Conservation (phyloP, 1,140 invertebrate species). For the Nasonia giraulti region DNA sequence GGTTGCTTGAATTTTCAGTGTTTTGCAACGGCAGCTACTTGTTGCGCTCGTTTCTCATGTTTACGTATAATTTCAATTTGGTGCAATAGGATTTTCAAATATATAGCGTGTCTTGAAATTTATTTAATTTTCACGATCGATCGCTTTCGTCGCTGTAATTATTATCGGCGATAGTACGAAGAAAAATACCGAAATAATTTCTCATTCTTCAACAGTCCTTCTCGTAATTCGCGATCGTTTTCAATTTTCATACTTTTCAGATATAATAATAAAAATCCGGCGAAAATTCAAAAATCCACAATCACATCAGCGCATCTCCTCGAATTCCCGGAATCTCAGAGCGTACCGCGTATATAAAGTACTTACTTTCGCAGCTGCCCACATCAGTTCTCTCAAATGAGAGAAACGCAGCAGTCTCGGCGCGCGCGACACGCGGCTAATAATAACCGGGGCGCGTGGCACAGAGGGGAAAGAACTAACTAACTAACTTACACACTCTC, state of each 20-base stretch:
- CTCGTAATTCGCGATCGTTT: too few species aligned
- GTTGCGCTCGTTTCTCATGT: too few species aligned
- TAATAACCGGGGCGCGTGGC: constrained; percentile 43
- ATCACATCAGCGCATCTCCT: neutral
- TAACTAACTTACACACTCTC: neutral
- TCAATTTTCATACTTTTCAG: too few species aligned
- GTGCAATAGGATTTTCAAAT: neutral
- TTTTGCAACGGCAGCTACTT: too few species aligned
- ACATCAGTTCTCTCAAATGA: neutral
- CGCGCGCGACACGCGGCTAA: constrained; percentile 35
- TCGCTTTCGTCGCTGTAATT: neutral
- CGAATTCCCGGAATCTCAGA: neutral
- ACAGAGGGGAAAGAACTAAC: constrained; percentile 28
- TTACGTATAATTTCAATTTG: neutral
- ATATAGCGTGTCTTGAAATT: too few species aligned
- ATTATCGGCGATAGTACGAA: too few species aligned
- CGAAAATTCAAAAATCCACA: neutral
- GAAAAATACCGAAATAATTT: too few species aligned
- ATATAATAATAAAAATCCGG: neutral
- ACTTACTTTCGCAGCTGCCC: constrained; percentile 17
- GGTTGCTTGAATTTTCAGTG: too few species aligned
- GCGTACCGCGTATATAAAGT: neutral
- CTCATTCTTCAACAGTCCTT: too few species aligned
- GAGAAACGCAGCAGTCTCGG: neutral
- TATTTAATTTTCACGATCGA: neutral